Evolutionary conservation across 2,797 vertebrate genomes (phyloP).

Genomic region (Chiloscyllium punctatum): DNA sequence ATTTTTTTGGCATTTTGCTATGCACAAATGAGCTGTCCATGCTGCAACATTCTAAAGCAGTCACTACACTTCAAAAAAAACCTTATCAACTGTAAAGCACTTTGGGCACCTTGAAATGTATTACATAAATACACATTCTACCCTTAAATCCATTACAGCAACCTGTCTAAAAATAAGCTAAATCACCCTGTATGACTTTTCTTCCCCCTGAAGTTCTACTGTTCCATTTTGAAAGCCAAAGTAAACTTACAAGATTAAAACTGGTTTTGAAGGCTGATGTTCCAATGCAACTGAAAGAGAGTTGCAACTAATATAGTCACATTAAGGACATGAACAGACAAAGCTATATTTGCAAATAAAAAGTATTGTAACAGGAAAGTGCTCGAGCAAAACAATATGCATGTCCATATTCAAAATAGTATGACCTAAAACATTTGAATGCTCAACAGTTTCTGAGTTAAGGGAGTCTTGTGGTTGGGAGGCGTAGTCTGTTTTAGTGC

Average conservation of each 20-base stretch:
- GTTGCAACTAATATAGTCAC: neutral
- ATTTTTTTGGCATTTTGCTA: neutral
- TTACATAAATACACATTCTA: neutral
- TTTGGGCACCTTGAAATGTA: neutral
- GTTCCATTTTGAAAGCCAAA: neutral
- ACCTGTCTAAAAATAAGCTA: neutral
- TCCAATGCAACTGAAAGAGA: neutral
- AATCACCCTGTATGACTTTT: neutral
- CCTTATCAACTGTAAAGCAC: neutral
- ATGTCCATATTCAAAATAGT: neutral
- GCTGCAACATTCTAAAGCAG: neutral
- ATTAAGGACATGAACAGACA: neutral
- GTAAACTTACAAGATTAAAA: neutral
- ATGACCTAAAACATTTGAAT: no score
- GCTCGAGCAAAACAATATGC: neutral
- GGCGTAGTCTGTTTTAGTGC: neutral
- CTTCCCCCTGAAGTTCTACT: neutral
- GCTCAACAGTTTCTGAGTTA: neutral
- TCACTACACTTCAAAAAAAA: neutral
- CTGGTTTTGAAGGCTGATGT: neutral
- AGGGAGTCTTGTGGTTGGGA: neutral
- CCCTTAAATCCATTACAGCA: neutral
- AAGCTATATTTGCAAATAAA: neutral
- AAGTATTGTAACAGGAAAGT: neutral
- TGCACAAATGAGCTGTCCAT: neutral